phyloP scores from a whole-genome alignment of 1,140 invertebrate genomes.

The Lerema accius region DNA sequence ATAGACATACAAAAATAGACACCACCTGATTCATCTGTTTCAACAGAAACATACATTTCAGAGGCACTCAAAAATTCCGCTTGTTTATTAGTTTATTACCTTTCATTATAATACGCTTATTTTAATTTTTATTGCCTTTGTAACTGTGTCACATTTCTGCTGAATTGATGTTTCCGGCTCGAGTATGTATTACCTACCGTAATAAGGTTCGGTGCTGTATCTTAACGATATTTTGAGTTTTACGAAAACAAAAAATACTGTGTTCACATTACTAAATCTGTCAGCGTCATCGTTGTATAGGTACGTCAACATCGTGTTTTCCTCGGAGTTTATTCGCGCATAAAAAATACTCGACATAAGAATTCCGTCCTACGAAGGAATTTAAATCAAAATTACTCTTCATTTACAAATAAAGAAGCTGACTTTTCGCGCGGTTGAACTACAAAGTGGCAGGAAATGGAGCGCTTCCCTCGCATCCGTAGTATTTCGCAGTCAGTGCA shows the following conservation, averaged over 20 bases:
- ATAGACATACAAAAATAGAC: conserved; percentile 35
- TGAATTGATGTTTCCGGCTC: too few relatives aligned
- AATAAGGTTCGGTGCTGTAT: too few relatives aligned
- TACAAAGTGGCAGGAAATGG: conserved; percentile 34
- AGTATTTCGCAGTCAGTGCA: background rate
- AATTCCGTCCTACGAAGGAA: background rate
- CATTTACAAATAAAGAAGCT: conserved; percentile 25
- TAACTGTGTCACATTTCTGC: background rate
- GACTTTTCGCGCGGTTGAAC: conserved; percentile 26
- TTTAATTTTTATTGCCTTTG: background rate
- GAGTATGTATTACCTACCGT: too few relatives aligned
- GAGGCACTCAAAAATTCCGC: conserved; percentile 18
- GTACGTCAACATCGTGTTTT: too few relatives aligned
- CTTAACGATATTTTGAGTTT: too few relatives aligned
- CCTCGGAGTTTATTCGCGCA: too few relatives aligned
- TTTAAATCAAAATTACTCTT: conserved; percentile 18
- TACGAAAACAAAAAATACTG: too few relatives aligned
- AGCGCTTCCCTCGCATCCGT: conserved; percentile 34
- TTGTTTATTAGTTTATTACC: conserved; percentile 23
- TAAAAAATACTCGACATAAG: too few relatives aligned
- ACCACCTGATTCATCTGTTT: conserved; percentile 27
- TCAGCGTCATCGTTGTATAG: background rate
- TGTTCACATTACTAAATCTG: background rate
- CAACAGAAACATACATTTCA: conserved; percentile 13
- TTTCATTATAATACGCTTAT: background rate